Evolutionary conservation across 2,888 invertebrate species (phyloP), one percentile per base, ranked within the genome.

Genomic region (Stomorhina lunata): DNA sequence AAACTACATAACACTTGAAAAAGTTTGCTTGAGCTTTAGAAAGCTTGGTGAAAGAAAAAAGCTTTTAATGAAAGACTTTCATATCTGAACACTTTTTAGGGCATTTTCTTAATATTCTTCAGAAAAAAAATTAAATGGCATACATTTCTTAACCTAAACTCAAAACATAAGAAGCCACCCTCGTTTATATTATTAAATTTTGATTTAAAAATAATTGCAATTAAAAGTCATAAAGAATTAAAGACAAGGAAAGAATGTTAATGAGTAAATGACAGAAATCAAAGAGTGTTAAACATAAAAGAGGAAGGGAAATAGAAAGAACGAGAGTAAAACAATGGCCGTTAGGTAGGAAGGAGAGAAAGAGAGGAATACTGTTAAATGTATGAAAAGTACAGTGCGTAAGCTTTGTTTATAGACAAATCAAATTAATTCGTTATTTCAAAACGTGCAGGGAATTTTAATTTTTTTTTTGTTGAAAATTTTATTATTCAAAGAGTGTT

Each of bases 171-270:
- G n/a, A n/a, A n/a, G n/a, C n/a, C n/a, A n/a, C n/a, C n/a, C n/a
- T n/a, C n/a, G n/a, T n/a, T n/a, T n/a, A n/a, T n/a, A n/a, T n/a
- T n/a, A n/a, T n/a, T n/a, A n/a, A n/a, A n/a, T n/a, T n/a, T n/a
- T n/a, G n/a, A n/a, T 55, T 22, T n/a, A n/a, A 61, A 76, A 45
- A 65, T 57, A 66, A 69, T 45, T 45, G 15, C 34, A 57, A 50
- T 72, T 37, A 40, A 65, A 75, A 75, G 71, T 69, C 69, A 72
- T 45, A 72, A 82, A 65, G 55, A 34, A 15, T 17, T 2, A 48
- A 50, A 55, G n/a, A 40, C 32, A 17, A 20, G 12, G 1, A 4
- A 50, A 1, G 71, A 43, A 79, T 69, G 22, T 75, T 59, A 82
- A 82, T 63, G 9, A 32, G 3, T 1, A 27, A 29, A 71, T 9